These are phyloP conservation scores for Labroides dimidiatus DNA, from an alignment of 2,797 vertebrate species.

Conservation along the genomic window DNA sequence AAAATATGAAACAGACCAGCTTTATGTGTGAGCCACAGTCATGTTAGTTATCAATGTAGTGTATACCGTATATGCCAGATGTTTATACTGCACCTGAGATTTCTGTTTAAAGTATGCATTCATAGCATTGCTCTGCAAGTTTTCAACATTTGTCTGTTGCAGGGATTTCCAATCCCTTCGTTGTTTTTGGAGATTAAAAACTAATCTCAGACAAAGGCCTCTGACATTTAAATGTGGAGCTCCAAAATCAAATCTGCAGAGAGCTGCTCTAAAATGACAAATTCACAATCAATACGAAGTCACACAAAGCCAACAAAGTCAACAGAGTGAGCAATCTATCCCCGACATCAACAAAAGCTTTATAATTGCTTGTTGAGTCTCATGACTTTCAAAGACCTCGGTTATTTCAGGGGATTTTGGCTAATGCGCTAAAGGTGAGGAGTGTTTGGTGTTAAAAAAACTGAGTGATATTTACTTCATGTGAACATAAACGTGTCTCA, in stretches of 20 bases:
- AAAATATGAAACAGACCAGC: slow-evolving; percentile 17
- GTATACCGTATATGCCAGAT: background rate
- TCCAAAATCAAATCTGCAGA: slow-evolving; percentile 24
- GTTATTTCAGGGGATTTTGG: too few species aligned
- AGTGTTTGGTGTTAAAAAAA: background rate
- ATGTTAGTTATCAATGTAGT: background rate
- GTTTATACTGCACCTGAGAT: background rate
- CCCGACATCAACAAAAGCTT: background rate
- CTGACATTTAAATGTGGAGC: slow-evolving; percentile 20
- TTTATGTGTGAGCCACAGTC: slow-evolving; percentile 8
- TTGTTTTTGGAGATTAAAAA: slow-evolving; percentile 49
- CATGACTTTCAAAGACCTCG: background rate
- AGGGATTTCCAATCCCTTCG: slow-evolving; percentile 47
- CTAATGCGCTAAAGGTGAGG: too few species aligned
- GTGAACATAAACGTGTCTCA: slow-evolving; percentile 33
- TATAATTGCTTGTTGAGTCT: background rate
- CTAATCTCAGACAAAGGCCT: slow-evolving; percentile 43
- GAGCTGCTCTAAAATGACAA: slow-evolving; percentile 20
- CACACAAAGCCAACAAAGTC: background rate
- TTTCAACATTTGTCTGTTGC: slow-evolving; percentile 24
- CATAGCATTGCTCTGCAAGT: slow-evolving; percentile 21
- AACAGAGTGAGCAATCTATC: background rate
- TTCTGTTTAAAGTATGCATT: slow-evolving; percentile 11
- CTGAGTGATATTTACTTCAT: slow-evolving; percentile 11
- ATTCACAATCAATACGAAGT: background rate